Percentiles rank a stretch among this genome's conserved stretches.
Conservation (phyloP, 2,797 vertebrate genomes). For the Hydrophis major region DNA sequence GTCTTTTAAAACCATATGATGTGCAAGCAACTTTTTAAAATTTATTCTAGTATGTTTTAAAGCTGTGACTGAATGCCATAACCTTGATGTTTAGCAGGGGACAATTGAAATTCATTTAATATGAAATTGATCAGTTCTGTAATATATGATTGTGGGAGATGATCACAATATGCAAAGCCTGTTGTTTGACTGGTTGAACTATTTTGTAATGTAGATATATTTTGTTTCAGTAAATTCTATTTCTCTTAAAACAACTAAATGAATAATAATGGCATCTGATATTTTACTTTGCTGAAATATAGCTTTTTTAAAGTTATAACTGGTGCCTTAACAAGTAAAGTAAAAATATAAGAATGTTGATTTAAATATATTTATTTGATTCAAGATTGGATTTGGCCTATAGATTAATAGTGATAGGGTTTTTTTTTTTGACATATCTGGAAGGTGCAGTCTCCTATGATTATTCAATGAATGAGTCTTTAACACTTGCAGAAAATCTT, state of each 20-base stretch:
- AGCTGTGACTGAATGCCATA: neutral
- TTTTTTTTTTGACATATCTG: neutral
- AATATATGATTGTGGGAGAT: neutral
- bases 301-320: neutral
- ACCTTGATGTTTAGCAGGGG: neutral
- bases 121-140: neutral
- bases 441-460: neutral
- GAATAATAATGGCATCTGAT: neutral
- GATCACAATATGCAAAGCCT: neutral
- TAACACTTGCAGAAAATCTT: neutral
- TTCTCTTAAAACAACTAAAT: neutral
- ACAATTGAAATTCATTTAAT: neutral
- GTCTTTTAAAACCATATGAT: neutral
- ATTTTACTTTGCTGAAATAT: neutral
- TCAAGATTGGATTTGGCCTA: neutral
- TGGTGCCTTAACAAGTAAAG: neutral
- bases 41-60: neutral
- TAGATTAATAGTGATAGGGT: neutral
- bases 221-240: neutral
- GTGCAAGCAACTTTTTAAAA: neutral
- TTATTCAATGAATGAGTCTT: neutral
- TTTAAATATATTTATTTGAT: conserved; percentile 1
- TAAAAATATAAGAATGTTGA: neutral
- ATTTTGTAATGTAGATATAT: neutral
- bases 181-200: neutral